Evolutionary conservation across 2,797 vertebrate species (phyloP), one percentile per base, ranked within the genome.

Genomic region (Schizopygopsis pylzovi): DNA sequence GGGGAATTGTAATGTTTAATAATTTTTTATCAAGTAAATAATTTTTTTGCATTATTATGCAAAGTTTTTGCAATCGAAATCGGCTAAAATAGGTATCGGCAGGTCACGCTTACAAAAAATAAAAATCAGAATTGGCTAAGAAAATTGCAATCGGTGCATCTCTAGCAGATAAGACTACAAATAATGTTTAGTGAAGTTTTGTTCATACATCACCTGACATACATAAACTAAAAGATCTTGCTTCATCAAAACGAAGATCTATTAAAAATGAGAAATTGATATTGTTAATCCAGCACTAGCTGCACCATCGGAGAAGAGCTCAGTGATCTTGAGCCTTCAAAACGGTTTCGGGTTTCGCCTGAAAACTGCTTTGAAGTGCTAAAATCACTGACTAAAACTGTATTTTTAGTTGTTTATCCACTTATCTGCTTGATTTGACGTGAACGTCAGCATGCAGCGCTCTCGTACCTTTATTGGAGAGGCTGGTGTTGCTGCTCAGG

Each of bases 401-500:
- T 10, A 56, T 4, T 56, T 22, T 22, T 56, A 3, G 54, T 56
- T 56, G 54, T 56, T 22, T 56, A 56, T 59, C 20, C 8, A 3
- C 16, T 52, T 52, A 52, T 63, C 15, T 43, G 68, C 1, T 49
- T 5, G 20, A 1, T 52, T 1, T 54, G 47, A n/a, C 20, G 28
- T 22, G 18, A 28, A 77, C 56, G 0, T 90, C 91, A 77, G 80
- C 82, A 76, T 65, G 88, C 79, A 89, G 11, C 6, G 16, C 71
- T 52, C 25, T 59, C 94, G 95, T 93, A 99, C 98, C 95, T 96
- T 99, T 99, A 93, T 95, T 97, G 87, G 96, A 95, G 86, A 99
- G 94, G 83, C 91, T 95, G 89, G 96, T 89, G 33, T 95, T 97
- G 93, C 95, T 96, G 89, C 95, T 97, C 89, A 99, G 91, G n/a